A percentile compares a stretch with the other conserved stretches of the same genome.
phyloP scores from a whole-genome alignment of 2,113 vertebrate genomes.

The Oryzias javanicus region DNA sequence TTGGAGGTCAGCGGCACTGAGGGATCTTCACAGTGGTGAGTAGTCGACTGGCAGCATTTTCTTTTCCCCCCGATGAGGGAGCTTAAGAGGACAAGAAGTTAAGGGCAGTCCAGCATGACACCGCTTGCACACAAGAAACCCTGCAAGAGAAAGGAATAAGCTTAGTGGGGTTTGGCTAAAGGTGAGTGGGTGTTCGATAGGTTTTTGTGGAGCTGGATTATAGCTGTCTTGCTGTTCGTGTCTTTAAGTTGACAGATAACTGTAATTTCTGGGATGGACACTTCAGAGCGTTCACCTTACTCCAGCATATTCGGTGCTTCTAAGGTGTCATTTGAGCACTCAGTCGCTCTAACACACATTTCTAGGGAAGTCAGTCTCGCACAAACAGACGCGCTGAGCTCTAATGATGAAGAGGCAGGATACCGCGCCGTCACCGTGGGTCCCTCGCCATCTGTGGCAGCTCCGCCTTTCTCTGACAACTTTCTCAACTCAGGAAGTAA shows the following conservation, averaged over 20 bases:
- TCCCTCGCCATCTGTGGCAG: slow-evolving; percentile 75
- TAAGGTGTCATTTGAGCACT: slow-evolving; percentile 40
- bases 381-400: slow-evolving; percentile 54
- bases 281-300: slow-evolving; percentile 8
- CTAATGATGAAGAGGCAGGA: slow-evolving; percentile 66
- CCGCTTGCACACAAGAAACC: slow-evolving; percentile 1
- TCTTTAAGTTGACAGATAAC: slow-evolving; percentile 1
- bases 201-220: neutral
- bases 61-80: slow-evolving; percentile 4
- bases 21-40: slow-evolving; percentile 95
- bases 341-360: slow-evolving; percentile 13
- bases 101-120: neutral
- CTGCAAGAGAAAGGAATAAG: slow-evolving; percentile 6
- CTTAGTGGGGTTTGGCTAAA: slow-evolving; percentile 9
- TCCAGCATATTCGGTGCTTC: slow-evolving; percentile 14
- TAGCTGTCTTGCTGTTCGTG: neutral
- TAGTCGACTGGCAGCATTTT: slow-evolving; percentile 3
- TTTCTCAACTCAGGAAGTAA: slow-evolving; percentile 70
- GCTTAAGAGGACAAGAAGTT: neutral
- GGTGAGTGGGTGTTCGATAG: slow-evolving; percentile 1
- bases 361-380: slow-evolving; percentile 40
- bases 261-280: slow-evolving; percentile 5
- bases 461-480: slow-evolving; percentile 71
- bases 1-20: slow-evolving; percentile 96
- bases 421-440: slow-evolving; percentile 60